Evolutionary conservation across 2,888 invertebrate genomes (phyloP).

Genomic region (Morinoia aosen): DNA sequence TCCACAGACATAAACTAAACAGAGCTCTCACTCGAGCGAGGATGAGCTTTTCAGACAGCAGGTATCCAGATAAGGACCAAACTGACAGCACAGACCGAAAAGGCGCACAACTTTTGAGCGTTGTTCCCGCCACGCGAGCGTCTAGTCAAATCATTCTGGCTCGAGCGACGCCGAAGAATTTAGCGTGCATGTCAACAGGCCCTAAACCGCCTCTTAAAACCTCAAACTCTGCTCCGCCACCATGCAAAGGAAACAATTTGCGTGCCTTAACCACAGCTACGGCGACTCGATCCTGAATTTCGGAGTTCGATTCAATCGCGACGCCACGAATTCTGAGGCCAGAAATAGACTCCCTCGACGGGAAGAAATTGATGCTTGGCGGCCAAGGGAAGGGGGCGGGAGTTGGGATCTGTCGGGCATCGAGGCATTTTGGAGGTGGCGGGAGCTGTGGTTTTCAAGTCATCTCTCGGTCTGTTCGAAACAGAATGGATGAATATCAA

Average conservation of each 20-base stretch:
- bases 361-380: background rate
- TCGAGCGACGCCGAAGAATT: slow-evolving; percentile 20
- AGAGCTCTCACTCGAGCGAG: background rate
- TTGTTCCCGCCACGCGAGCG: background rate
- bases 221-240: slow-evolving; percentile 5
- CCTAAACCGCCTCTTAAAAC: slow-evolving; percentile 42
- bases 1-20: background rate
- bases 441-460: background rate
- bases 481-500: background rate
- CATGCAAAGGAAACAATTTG: slow-evolving; percentile 51
- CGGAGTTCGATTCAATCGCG: slow-evolving; percentile 15
- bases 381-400: background rate
- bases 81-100: background rate
- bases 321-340: background rate
- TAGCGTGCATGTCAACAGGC: slow-evolving; percentile 46
- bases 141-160: slow-evolving; percentile 19
- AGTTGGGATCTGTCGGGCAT: background rate
- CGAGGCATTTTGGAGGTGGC: background rate
- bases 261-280: slow-evolving; percentile 37
- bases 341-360: slow-evolving; percentile 8
- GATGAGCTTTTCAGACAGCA: background rate
- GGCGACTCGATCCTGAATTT: slow-evolving; percentile 29
- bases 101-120: too few species aligned
- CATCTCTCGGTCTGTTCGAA: background rate
- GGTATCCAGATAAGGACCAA: background rate